Conservation (phyloP, 2,797 vertebrate species). For the Lacerta agilis region DNA sequence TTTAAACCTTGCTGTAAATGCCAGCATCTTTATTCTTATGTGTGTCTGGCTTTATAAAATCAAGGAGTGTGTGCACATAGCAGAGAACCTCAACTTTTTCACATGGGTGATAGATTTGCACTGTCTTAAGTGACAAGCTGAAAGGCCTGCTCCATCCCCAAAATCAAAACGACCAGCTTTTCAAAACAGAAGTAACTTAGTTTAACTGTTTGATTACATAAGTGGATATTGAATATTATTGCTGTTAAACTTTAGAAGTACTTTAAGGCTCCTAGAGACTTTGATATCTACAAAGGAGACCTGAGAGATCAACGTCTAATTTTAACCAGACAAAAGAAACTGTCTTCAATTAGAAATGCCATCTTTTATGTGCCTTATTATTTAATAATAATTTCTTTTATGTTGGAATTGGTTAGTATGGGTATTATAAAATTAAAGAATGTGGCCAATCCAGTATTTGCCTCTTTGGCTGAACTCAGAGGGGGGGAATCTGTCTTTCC, state of each 20-base stretch:
- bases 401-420: conserved; percentile 33
- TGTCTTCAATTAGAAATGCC: conserved; percentile 36
- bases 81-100: not conserved
- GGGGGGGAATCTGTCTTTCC: conserved; percentile 22
- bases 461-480: conserved; percentile 45
- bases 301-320: conserved; percentile 30
- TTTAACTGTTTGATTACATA: conserved; percentile 22
- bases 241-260: conserved; percentile 23
- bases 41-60: not conserved
- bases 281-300: conserved; percentile 31
- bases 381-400: conserved; percentile 44
- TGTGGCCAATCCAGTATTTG: conserved; percentile 35
- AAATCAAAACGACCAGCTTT: conserved; percentile 17
- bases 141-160: conserved; percentile 23
- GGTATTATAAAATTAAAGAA: conserved; percentile 45
- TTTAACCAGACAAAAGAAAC: conserved; percentile 37
- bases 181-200: conserved; percentile 25
- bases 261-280: conserved; percentile 1
- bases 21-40: not conserved
- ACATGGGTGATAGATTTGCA: not conserved
- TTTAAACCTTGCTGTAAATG: not conserved
- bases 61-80: not conserved
- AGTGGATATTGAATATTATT: conserved; percentile 17
- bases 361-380: conserved; percentile 36
- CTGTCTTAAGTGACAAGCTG: conserved; percentile 18